Base-by-base conservation (phyloP, 1,140 invertebrate genomes). In the Bombus ignitus region DNA sequence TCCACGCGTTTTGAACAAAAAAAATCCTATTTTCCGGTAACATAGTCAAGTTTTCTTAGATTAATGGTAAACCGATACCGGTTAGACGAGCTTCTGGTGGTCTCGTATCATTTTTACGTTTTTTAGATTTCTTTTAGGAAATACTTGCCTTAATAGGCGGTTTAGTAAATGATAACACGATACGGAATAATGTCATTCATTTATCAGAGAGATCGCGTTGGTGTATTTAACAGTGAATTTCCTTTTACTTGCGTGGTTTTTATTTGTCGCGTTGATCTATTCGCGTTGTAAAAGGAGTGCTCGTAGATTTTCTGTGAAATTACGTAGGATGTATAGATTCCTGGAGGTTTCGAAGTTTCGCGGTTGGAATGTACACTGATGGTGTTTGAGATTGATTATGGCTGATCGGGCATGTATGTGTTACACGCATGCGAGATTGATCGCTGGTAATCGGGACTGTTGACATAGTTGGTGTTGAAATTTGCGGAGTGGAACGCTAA, bases 341-440 rank as follows among this genome's bases (percentile, higher is more conserved):
- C 22, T 35, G 32, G 3, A 68, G 66, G 18, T 10, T 68, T 68
- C 22, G 32, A 68, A 35, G 32, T 22, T 37, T 25, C 15, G 32
- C 66, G 32, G 32, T n/a, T 68, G 66, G 32, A 68, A 68, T 37
- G 66, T 68, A 9, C 9, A 35, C 3, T 8, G 66, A 68, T 10
- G 32, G 35, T 68, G 66, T 68, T 68, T 68, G 66, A 68, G 66
- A 68, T 37, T 35, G 66, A 68, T 68, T 68, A 68, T 25, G 66
- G 32, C 2, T 68, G 66, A 68, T 68, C 35, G 35, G 8, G 35
- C 8, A 68, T 68, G 35, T 25, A 35, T 68, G 66, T 37, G 35
- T 22, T 10, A 35, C 9, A 9, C 8, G 6, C 35, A 35, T 37
- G 35, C 3, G 18, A 22, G 66, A 68, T 68, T 22, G 32, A 35